Conservation (phyloP, 1,140 invertebrate species). For the Calosoma granatense region DNA sequence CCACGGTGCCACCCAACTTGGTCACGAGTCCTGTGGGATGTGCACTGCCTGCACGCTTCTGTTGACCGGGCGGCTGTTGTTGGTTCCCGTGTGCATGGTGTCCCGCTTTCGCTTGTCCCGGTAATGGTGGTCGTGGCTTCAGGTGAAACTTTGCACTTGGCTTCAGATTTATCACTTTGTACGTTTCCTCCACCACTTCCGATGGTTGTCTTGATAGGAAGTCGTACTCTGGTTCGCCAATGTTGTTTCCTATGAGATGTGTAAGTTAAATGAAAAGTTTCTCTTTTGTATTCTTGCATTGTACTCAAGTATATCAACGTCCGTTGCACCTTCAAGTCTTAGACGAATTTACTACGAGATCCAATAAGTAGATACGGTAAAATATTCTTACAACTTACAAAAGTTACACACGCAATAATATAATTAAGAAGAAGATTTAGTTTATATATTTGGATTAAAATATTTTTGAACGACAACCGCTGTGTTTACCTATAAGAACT, state of each 20-base stretch:
- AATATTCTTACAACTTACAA: neutral
- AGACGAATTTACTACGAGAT: neutral
- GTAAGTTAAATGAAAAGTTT: slow-evolving; percentile 36
- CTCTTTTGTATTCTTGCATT: slow-evolving; percentile 29
- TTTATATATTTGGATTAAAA: too few species aligned
- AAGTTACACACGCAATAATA: too few species aligned
- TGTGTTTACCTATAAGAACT: slow-evolving; percentile 23
- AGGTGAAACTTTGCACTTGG: slow-evolving; percentile 33
- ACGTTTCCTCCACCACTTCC: slow-evolving; percentile 68
- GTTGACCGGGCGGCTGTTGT: slow-evolving; percentile 30
- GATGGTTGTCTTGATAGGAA: slow-evolving; percentile 71
- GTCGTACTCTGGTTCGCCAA: slow-evolving; percentile 70
- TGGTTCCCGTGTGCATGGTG: slow-evolving; percentile 36
- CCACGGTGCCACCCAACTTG: slow-evolving; percentile 68
- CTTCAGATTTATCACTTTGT: slow-evolving; percentile 45
- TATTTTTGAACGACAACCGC: too few species aligned
- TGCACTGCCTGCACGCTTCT: slow-evolving; percentile 40
- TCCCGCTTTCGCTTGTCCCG: slow-evolving; percentile 36
- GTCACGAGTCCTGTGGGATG: slow-evolving; percentile 70
- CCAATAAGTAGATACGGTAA: neutral
- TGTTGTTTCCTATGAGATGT: slow-evolving; percentile 50
- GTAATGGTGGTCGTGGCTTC: slow-evolving; percentile 42
- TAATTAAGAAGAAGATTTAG: too few species aligned
- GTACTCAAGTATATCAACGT: slow-evolving; percentile 22
- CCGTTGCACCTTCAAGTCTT: slow-evolving; percentile 16